phyloP scores from a whole-genome alignment of 2,113 vertebrate species.

The Eurystomus gularis region DNA sequence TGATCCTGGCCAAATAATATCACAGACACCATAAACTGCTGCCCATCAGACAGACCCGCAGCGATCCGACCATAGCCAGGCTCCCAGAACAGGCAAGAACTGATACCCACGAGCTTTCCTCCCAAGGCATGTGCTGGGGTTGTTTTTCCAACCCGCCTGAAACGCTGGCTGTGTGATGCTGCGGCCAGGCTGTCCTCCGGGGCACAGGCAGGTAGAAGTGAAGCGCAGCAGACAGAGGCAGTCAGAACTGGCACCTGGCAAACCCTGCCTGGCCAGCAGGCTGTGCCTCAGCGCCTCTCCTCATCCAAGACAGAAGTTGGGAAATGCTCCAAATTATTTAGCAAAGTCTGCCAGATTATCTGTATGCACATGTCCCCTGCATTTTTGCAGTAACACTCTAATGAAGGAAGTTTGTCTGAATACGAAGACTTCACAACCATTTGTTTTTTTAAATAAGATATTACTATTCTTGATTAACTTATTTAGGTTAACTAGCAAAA shows the following conservation, averaged over 20 bases:
- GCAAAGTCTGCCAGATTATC: not conserved
- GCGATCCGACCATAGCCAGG: not conserved
- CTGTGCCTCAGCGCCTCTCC: not conserved
- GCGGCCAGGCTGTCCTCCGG: not conserved
- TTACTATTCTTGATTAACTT: not conserved
- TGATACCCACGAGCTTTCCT: fast-evolving
- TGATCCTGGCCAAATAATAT: not conserved
- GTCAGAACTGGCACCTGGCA: not conserved
- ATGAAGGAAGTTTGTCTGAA: not conserved
- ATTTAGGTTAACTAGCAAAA: not conserved
- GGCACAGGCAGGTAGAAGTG: no score
- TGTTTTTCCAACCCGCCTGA: no score
- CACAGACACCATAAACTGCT: not conserved
- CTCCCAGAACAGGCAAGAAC: not conserved
- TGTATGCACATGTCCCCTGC: not conserved
- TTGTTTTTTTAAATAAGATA: not conserved
- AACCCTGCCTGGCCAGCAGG: not conserved
- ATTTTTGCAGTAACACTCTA: not conserved
- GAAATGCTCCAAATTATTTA: not conserved
- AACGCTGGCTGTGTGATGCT: not conserved
- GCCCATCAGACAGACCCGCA: not conserved
- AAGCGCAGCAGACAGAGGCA: not conserved
- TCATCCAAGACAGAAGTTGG: not conserved
- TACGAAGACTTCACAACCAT: not conserved
- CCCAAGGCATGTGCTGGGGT: not conserved